Evolutionary conservation across 2,888 invertebrate genomes (phyloP).

Genomic region (Aspidiotus destructor): DNA sequence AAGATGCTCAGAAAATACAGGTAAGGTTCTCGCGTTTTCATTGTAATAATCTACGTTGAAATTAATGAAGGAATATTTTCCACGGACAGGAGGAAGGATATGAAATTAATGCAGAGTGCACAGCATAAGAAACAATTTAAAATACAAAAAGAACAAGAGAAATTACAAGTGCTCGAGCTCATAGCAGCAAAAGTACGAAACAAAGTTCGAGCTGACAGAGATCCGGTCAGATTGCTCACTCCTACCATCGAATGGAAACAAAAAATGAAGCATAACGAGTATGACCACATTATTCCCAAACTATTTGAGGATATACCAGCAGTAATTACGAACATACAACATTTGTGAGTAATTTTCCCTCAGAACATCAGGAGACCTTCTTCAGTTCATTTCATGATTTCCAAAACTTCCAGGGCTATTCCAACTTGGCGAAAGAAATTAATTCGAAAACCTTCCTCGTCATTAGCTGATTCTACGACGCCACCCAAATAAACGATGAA

Average conservation of each 20-base stretch:
- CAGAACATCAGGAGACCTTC: too few relatives aligned
- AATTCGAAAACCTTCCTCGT: neutral
- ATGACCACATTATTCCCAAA: neutral
- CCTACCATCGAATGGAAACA: conserved; percentile 25
- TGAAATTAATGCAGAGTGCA: conserved; percentile 1
- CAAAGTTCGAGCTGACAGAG: conserved; percentile 7
- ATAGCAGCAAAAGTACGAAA: conserved; percentile 10
- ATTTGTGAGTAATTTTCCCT: conserved; percentile 11
- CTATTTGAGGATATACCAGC: neutral
- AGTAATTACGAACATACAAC: conserved; percentile 11
- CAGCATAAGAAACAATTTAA: conserved; percentile 12
- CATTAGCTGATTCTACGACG: too few relatives aligned
- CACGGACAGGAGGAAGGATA: conserved; percentile 12
- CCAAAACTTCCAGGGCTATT: conserved; percentile 1
- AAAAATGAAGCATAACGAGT: conserved; percentile 8
- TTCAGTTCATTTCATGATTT: neutral
- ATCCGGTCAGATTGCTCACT: conserved; percentile 13
- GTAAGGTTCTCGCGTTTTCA: conserved; percentile 7
- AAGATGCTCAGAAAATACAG: conserved; percentile 21
- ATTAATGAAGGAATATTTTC: too few relatives aligned
- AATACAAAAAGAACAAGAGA: conserved; percentile 8
- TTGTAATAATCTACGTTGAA: too few relatives aligned
- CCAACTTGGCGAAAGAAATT: conserved; percentile 15
- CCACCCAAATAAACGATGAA: too few relatives aligned
- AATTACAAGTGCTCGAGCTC: neutral